These are phyloP conservation scores for Diachasmimorpha longicaudata DNA, from an alignment of 1,140 invertebrate species.

Conservation along the genomic window DNA sequence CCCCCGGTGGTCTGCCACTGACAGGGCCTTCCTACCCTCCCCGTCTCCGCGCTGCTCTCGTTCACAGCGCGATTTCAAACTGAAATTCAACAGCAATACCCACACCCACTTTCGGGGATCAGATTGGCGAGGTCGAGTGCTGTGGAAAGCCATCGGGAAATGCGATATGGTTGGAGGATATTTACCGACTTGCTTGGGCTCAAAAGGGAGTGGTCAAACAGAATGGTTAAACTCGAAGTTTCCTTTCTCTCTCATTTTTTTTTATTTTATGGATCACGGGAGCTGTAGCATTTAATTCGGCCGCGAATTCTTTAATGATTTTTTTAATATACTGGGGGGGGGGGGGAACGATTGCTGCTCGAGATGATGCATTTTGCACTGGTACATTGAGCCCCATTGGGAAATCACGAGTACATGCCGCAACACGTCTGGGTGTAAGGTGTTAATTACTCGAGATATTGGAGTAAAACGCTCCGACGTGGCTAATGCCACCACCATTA, in stretches of 20 bases:
- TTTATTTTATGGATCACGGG: background rate
- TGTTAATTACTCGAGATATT: conserved; percentile 41
- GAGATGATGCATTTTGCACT: conserved; percentile 37
- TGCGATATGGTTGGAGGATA: conserved; percentile 4
- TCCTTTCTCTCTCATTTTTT: background rate
- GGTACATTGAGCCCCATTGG: conserved; percentile 36
- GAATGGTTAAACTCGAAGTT: background rate
- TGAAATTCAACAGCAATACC: conserved; percentile 6
- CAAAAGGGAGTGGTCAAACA: background rate
- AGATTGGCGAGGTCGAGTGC: background rate
- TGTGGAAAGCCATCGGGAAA: conserved; percentile 10
- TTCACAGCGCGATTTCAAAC: background rate
- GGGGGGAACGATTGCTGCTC: no score
- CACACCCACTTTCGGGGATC: background rate
- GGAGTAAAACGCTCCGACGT: conserved; percentile 35
- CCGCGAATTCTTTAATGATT: background rate
- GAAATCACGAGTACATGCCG: conserved; percentile 41
- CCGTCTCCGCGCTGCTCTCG: background rate
- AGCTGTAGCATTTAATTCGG: background rate
- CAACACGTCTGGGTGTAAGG: conserved; percentile 16
- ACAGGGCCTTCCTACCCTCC: background rate
- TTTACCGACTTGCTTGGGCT: background rate
- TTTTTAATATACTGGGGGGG: no score
- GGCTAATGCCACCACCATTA: conserved; percentile 41
- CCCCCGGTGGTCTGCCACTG: conserved; percentile 10